Conservation (phyloP, 2,797 vertebrate species). For the Nyctalus aviator region DNA sequence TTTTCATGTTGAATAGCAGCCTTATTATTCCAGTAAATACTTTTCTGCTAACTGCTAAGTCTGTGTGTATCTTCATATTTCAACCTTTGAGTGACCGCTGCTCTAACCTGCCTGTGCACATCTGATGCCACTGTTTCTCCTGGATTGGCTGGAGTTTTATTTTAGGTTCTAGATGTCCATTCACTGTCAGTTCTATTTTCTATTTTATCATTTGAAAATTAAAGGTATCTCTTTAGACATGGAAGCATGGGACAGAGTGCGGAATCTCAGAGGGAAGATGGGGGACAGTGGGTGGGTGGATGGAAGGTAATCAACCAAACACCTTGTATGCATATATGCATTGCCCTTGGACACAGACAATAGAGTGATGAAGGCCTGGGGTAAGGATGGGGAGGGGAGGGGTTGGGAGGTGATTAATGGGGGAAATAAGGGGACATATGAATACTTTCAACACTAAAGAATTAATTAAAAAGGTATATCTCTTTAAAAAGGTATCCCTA, state of each 20-base stretch:
- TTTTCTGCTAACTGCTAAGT: neutral
- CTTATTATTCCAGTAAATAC: neutral
- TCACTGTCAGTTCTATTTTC: neutral
- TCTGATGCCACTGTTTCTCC: neutral
- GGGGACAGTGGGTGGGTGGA: no score
- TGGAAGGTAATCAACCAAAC: no score
- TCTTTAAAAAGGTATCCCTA: slow-evolving; percentile 15
- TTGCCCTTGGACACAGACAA: no score
- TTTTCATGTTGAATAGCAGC: neutral
- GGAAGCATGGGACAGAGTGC: no score
- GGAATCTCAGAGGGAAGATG: no score
- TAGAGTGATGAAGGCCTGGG: no score
- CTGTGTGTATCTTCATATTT: neutral
- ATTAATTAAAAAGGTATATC: neutral
- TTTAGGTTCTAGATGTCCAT: neutral
- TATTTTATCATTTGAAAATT: slow-evolving; percentile 7
- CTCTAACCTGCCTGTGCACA: neutral
- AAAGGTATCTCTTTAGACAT: neutral
- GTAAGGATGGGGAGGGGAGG: no score
- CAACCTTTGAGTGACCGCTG: neutral
- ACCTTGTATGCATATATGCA: no score
- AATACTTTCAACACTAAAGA: no score
- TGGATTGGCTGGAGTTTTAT: neutral
- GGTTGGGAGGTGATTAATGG: no score
- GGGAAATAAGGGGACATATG: no score